phyloP scores from a whole-genome alignment of 2,888 invertebrate genomes.

The Eilema griseolum region DNA sequence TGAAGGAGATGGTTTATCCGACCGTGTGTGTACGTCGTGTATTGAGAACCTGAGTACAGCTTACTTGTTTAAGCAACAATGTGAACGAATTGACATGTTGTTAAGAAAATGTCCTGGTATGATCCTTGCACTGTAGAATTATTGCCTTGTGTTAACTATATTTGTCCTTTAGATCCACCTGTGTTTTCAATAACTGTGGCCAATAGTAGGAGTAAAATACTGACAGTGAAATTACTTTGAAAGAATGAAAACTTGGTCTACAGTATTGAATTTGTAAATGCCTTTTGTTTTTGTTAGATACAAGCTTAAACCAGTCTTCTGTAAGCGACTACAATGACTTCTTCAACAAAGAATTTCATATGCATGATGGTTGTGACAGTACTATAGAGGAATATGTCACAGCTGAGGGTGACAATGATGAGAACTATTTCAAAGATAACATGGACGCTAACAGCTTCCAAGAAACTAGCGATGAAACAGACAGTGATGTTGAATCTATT shows the following conservation, averaged over 20 bases:
- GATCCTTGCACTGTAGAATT: conserved; percentile 8
- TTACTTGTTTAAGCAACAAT: conserved; percentile 80
- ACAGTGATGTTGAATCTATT: conserved; percentile 81
- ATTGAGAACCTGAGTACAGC: conserved; percentile 82
- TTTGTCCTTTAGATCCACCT: neutral
- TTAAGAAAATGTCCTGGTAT: conserved; percentile 74
- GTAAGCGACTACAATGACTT: conserved; percentile 72
- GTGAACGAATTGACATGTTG: conserved; percentile 75
- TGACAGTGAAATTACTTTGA: neutral
- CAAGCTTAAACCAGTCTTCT: conserved; percentile 68
- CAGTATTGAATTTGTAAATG: neutral
- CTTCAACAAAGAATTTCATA: conserved; percentile 76
- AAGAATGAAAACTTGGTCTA: neutral
- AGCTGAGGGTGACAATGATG: conserved; percentile 75
- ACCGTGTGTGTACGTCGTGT: conserved; percentile 79
- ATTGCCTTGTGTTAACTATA: neutral
- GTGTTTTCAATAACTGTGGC: too few relatives aligned
- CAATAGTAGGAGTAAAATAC: too few relatives aligned
- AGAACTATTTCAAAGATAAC: conserved; percentile 69
- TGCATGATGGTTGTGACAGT: conserved; percentile 70
- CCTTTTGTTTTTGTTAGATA: conserved; percentile 56
- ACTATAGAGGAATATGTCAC: conserved; percentile 60
- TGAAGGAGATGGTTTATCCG: conserved; percentile 80
- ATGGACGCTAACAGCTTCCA: conserved; percentile 50
- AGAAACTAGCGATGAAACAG: conserved; percentile 81